Evolutionary conservation across 2,113 vertebrate species (phyloP), one percentile per base, ranked within the genome.

Genomic region (Plecturocebus donacophilus): DNA sequence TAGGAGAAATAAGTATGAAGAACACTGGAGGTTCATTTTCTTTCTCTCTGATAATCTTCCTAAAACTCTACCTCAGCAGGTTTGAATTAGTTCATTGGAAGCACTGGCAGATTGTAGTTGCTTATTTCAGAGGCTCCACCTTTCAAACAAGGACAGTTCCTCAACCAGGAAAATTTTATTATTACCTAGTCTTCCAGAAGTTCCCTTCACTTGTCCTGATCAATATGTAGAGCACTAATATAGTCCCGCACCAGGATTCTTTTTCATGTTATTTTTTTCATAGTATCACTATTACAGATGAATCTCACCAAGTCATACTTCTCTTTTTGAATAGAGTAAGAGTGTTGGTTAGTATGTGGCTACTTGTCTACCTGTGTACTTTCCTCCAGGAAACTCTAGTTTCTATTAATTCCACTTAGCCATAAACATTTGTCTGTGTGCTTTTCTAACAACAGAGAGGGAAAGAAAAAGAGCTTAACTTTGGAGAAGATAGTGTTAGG

Each of bases 271-370:
- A 17, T 52, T 52, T 40, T 77, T 92, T 88, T 54, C 1, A 45
- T 20, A 3, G 40, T 49, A 6, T 77, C 16, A 45, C 16, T 56
- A 30, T 68, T 38, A 32, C 2, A 61, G 9, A 25, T 45, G 54
- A 32, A n/a, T 40, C n/a, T 52, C 11, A 47, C 0, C 0, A 4
- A 49, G 14, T 17, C 11, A 25, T 27, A 5, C 14, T 13, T 54
- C 13, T 83, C 6, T 58, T 19, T 47, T 38, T 95, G 66, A 56
- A 80, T 68, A 45, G 14, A 80, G 89, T 32, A 20, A 30, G 27
- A 71, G 4, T 73, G 70, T 87, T 71, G 14, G 42, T 32, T 54
- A 87, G 6, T 35, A n/a, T 12, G 5, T 40, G 10, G 5, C 21
- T 70, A 56, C 21, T 68, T 56, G 47, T 84, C 21, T 56, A 8